Base-by-base conservation (phyloP, 2,797 vertebrate genomes). In the Petrocephalus schoutedeni region DNA sequence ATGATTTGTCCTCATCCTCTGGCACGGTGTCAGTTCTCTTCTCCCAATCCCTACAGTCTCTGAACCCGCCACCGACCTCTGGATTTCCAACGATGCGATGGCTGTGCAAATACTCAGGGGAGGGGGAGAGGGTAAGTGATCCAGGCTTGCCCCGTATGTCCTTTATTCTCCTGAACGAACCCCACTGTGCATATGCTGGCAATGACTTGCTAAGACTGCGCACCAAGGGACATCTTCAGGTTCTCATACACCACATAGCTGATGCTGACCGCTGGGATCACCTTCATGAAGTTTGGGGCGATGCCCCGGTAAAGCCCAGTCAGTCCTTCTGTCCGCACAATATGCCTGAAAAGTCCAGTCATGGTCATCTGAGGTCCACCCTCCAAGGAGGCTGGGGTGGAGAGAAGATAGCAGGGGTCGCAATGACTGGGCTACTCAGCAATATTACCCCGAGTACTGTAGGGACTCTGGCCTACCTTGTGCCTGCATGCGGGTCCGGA, bases 261-360 rank as follows among this genome's bases (percentile, higher is more conserved):
- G 94, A 99, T 99, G 97, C 98, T 99, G 51, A 99, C 98, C 0
- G 98, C 98, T 0, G 98, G 98, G 92, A 99, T 97, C 91, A 99
- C 98, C 92, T 99, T 99, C 93, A 99, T 97, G 88, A 99, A 99
- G 94, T 99, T 99, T 3, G 98, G 98, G 0, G 97, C 96, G 92
- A 99, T 94, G 67, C 98, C 98, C 64, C 98, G 94, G 93, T 99
- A 99, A 58, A 99, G 97, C 51, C 98, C 98, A 0, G 94, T 91
- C 0, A 97, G 96, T 9, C 98, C 98, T 89, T 99, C 98, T 0
- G 94, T 97, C 95, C 95, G 95, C 88, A 99, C 84, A 91, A 99
- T 99, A 89, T 99, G 97, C 89, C 92, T 96, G 94, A 99, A 98
- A 89, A 99, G 96, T 36, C 97, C 93, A 0, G 94, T 94, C 98